These are phyloP conservation scores for Adelphocoris suturalis DNA, from an alignment of 2,888 invertebrate species.

Conservation along the genomic window DNA sequence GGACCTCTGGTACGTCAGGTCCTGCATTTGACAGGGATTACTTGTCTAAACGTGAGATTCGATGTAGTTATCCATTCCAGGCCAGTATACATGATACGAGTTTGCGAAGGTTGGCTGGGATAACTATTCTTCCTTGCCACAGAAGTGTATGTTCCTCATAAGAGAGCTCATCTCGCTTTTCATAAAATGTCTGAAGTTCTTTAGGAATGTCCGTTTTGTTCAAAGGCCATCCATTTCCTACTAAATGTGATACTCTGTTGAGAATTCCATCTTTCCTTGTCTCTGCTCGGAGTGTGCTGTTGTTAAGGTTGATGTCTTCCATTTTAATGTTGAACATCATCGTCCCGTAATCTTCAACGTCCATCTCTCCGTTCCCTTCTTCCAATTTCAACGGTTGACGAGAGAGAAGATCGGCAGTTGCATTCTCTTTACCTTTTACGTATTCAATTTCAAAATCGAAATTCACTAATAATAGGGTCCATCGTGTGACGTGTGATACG, in stretches of 20 bases:
- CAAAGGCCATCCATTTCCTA: background rate
- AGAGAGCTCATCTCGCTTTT: too few relatives aligned
- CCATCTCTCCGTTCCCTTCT: background rate
- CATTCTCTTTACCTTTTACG: background rate
- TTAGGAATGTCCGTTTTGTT: background rate
- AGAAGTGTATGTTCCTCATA: background rate
- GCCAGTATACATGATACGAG: conserved; percentile 63
- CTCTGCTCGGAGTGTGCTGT: background rate
- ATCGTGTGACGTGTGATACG: background rate
- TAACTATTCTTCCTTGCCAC: background rate
- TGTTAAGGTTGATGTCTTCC: background rate
- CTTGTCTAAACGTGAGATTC: conserved; percentile 33
- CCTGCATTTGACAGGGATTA: background rate
- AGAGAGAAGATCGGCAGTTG: background rate
- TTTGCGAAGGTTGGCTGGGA: background rate
- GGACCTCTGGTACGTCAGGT: background rate
- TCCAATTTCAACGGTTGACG: background rate
- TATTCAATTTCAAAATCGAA: background rate
- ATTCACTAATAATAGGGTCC: background rate
- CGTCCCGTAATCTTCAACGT: background rate
- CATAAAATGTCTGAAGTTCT: too few relatives aligned
- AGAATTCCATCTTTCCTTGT: background rate
- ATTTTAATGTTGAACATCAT: background rate
- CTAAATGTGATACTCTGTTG: background rate
- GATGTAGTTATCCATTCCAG: background rate